A percentile compares a stretch with the other conserved stretches of the same genome.
Evolutionary conservation across 2,797 vertebrate genomes (phyloP).

Genomic region (Leptoclinus maculatus): DNA sequence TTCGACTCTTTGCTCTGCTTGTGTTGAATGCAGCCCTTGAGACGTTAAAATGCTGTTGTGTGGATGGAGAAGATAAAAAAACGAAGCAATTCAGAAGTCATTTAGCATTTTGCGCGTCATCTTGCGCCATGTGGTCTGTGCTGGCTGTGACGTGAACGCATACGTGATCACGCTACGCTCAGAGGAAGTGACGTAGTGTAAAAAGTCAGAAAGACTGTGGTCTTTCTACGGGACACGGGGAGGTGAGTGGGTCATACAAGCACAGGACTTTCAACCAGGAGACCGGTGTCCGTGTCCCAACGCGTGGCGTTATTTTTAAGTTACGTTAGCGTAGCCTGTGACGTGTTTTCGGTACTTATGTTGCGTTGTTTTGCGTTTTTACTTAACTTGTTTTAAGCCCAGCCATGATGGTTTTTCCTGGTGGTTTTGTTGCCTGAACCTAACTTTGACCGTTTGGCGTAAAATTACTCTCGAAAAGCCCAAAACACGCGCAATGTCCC

Average conservation of each 20-base stretch:
- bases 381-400: no score
- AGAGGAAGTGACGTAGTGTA: not conserved
- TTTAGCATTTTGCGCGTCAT: no score
- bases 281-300: not conserved
- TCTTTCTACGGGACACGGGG: no score
- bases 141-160: no score
- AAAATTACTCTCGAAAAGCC: no score
- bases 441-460: not conserved
- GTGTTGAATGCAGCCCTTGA: not conserved
- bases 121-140: no score
- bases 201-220: not conserved
- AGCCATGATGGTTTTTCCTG: no score
- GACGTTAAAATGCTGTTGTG: not conserved
- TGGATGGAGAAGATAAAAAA: slow-evolving; percentile 6
- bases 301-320: no score
- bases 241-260: no score
- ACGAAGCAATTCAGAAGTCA: not conserved
- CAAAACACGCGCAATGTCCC: not conserved
- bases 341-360: no score
- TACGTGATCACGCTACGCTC: not conserved
- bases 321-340: not conserved
- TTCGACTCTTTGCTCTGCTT: slow-evolving; percentile 18
- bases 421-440: not conserved
- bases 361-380: not conserved
- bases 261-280: not conserved